Percentiles rank a stretch among this genome's conserved stretches.
Conservation (phyloP, 2,113 vertebrate species). For the Gasterosteus aculeatus region DNA sequence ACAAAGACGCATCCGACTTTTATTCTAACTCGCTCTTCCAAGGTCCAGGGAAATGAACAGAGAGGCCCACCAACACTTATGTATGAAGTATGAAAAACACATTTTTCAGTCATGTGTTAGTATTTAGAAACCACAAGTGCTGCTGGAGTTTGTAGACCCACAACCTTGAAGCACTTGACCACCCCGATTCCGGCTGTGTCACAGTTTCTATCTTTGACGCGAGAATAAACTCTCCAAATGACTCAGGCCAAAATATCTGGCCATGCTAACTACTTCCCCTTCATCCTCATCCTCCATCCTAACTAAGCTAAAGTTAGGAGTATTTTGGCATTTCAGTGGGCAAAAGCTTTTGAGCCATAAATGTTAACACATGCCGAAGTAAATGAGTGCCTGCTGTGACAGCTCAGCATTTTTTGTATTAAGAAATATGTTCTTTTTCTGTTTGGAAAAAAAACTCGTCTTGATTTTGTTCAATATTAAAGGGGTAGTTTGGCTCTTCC, state of each 20-base stretch:
- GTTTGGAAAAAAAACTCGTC: background rate
- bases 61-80: background rate
- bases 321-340: conserved; percentile 55
- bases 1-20: too few species aligned
- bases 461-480: background rate
- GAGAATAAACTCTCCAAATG: background rate
- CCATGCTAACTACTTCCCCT: conserved; percentile 55
- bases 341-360: conserved; percentile 21
- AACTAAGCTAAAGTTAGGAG: conserved; percentile 18
- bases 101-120: too few species aligned
- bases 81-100: too few species aligned
- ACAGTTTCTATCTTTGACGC: background rate
- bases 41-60: too few species aligned
- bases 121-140: too few species aligned
- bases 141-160: too few species aligned
- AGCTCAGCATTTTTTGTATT: conserved; percentile 11
- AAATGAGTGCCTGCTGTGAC: conserved; percentile 31
- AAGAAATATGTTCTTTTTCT: background rate
- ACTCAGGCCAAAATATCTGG: conserved; percentile 22
- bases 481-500: background rate
- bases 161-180: background rate
- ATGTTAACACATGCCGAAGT: conserved; percentile 33
- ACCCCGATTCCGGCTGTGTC: background rate
- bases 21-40: too few species aligned
- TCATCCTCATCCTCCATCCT: conserved; percentile 43